Evolutionary conservation across 2,888 invertebrate species (phyloP), one percentile per base, ranked within the genome.

Genomic region (Epistrophe grossulariae): DNA sequence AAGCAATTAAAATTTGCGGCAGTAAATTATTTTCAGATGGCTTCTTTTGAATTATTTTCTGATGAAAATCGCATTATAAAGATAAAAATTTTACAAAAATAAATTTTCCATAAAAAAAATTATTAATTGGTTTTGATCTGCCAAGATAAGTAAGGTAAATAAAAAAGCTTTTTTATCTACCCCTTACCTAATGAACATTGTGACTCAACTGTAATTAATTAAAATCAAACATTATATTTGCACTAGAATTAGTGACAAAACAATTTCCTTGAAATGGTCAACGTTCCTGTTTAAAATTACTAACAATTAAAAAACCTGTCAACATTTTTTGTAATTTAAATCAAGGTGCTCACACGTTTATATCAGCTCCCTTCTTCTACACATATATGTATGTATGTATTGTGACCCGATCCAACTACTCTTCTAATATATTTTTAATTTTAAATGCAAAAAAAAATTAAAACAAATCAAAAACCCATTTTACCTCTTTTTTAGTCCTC

Each of bases 401-500:
- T n/a, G 11, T 28, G 19, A 45, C 13, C 28, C n/a, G n/a, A n/a
- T n/a, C 43, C 17, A n/a, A n/a, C 38, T 15, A 48, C 8, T n/a
- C 13, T 48, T 35, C 19, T 38, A 19, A 31, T 68, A 17, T 17
- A 15, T 52, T 55, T 19, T 59, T 11, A 28, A 45, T 35, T 43
- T 62, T 55, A 72, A 72, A 19, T 38, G 50, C n/a, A 87, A 45
- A 62, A 48, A 71, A 79, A 24, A 43, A 64, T 43, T 28, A 35
- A 73, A 19, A 52, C n/a, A 38, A 48, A 68, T 40, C 19, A 43
- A 72, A 72, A 40, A 24, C 17, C 7, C 62, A 52, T 62, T 68
- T 87, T 88, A 88, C 88, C 88, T 88, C 62, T 79, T 88, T 80
- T 88, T 83, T 50, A 73, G 57, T 73, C 76, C 80, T 35, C 76